Evolutionary conservation across 2,113 vertebrate species (phyloP), one percentile per base, ranked within the genome.

Genomic region (Urocitellus parryii): DNA sequence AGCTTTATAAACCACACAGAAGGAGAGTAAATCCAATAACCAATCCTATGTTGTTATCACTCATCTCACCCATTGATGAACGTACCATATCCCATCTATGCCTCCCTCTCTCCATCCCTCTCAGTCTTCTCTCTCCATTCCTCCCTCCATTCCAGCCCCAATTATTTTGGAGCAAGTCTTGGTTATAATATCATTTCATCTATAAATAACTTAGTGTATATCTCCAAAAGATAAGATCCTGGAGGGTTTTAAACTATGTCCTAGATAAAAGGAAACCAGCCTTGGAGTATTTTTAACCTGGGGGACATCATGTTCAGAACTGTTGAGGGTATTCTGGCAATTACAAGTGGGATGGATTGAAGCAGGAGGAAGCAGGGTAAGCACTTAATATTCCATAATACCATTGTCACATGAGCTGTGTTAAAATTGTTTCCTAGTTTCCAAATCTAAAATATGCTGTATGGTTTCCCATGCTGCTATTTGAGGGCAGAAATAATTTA

Each of bases 401-500:
- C 20, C 29, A 29, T 25, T 2, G 20, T 67, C 37, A 63, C 20
- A 45, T 58, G 39, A 39, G 67, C 24, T 81, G 48, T 29, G 29
- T 77, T 81, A 77, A 88, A 91, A 72, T 68, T 32, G 32, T 32
- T 81, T 63, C 25, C 29, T 94, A n/a, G 32, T 94, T 83, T 92
- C 32, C 34, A 94, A 42, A 72, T 91, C 92, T 80, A 63, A 96
- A 88, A 51, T 72, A 90, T 48, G 48, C 24, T 16, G 2, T 63
- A 11, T 72, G 37, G 12, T 63, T 92, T 88, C n/a, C 16, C 22
- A 20, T 78, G 76, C 48, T 79, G 56, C 34, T 76, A 67, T 84
- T 91, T 79, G 89, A 77, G 42, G 39, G 16, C 56, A 81, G 74
- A 84, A 81, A 95, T 84, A 91, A 95, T 95, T 68, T 67, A 87